Evolutionary conservation across 2,797 vertebrate genomes (phyloP).

Genomic region (Diceros bicornis): DNA sequence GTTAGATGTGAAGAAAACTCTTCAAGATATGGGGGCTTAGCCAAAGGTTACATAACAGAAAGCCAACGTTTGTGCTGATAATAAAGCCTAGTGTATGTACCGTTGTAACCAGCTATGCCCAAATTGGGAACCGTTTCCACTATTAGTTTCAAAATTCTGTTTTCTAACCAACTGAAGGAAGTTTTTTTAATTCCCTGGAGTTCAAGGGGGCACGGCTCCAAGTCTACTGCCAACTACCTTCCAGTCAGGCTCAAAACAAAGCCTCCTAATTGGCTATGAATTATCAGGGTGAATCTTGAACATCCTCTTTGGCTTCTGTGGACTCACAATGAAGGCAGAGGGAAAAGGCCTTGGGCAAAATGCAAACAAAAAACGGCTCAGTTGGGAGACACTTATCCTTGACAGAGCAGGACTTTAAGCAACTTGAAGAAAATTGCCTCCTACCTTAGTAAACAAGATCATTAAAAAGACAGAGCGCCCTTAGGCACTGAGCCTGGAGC

Average conservation of each 20-base stretch:
- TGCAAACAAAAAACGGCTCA: slow-evolving; percentile 56
- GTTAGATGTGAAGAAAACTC: neutral
- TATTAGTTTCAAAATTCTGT: slow-evolving; percentile 51
- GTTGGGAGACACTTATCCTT: slow-evolving; percentile 65
- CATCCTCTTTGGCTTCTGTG: neutral
- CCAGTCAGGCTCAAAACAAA: neutral
- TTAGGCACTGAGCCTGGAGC: neutral
- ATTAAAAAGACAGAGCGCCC: slow-evolving; percentile 49
- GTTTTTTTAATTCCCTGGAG: neutral
- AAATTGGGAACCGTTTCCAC: neutral
- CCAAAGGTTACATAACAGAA: neutral
- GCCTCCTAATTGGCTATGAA: slow-evolving; percentile 60
- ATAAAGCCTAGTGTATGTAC: neutral
- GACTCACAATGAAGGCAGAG: slow-evolving; percentile 30
- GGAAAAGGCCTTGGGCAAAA: slow-evolving; percentile 70
- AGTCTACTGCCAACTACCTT: neutral
- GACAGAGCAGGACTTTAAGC: slow-evolving; percentile 19
- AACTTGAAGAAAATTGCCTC: slow-evolving; percentile 60
- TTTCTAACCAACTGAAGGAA: slow-evolving; percentile 15
- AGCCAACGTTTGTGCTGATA: neutral
- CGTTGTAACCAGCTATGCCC: neutral
- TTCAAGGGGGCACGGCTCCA: neutral
- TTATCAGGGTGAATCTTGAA: slow-evolving; percentile 70
- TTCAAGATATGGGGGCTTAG: neutral
- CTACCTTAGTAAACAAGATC: slow-evolving; percentile 62